These are phyloP conservation scores for Elegia similella DNA, from an alignment of 2,888 invertebrate species.

Conservation along the genomic window DNA sequence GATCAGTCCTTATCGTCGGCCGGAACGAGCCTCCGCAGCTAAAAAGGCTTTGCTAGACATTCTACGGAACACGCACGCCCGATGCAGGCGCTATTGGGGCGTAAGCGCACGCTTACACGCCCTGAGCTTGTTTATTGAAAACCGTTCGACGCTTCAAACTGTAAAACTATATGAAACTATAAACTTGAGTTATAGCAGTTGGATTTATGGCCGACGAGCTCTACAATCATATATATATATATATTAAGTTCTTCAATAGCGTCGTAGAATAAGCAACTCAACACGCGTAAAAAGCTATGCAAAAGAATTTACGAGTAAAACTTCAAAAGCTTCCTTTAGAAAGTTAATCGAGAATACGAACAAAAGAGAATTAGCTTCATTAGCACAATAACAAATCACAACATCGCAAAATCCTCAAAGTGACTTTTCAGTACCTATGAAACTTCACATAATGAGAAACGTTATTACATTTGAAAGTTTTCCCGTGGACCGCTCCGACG, in stretches of 20 bases:
- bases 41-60: slow-evolving; percentile 64
- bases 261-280: background rate
- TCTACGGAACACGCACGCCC: slow-evolving; percentile 51
- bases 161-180: slow-evolving; percentile 27
- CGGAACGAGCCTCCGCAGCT: slow-evolving; percentile 63
- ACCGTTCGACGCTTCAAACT: slow-evolving; percentile 40
- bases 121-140: slow-evolving; percentile 62
- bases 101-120: slow-evolving; percentile 53
- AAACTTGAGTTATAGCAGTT: slow-evolving; percentile 1
- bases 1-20: slow-evolving; percentile 77
- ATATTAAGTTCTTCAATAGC: background rate
- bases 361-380: background rate
- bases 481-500: slow-evolving; percentile 1
- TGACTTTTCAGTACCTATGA: background rate
- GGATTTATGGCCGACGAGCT: background rate
- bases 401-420: slow-evolving; percentile 6
- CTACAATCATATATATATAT: background rate
- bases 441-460: slow-evolving; percentile 1
- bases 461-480: slow-evolving; percentile 13
- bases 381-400: slow-evolving; percentile 19
- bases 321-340: background rate
- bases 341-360: background rate
- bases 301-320: background rate
- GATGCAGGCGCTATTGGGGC: slow-evolving; percentile 43
- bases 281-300: background rate